A percentile compares a stretch with the other conserved stretches of the same genome.
phyloP scores from a whole-genome alignment of 2,888 invertebrate species.

The Neuroscelio doddi region DNA sequence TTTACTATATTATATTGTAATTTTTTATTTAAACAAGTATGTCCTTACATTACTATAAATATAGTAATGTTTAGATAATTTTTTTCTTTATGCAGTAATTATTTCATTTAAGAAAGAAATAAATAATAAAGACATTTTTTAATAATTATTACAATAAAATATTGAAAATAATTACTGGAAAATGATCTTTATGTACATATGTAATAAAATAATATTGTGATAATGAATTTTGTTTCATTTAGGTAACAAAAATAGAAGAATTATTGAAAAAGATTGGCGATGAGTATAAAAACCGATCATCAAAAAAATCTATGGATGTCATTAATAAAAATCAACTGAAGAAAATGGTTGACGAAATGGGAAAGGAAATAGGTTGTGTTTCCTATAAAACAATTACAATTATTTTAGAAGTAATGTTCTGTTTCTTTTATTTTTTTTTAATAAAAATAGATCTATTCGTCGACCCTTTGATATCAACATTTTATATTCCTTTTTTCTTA shows the following conservation, averaged over 20 bases:
- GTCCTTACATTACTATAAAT: too few relatives aligned
- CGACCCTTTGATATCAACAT: background rate
- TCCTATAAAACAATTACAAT: background rate
- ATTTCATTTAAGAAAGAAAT: too few relatives aligned
- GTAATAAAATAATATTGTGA: background rate
- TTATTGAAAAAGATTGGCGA: constrained; percentile 79
- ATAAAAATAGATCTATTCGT: too few relatives aligned
- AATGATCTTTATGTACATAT: too few relatives aligned
- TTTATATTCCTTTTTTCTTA: too few relatives aligned
- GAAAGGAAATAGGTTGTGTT: constrained; percentile 84
- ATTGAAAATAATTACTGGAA: too few relatives aligned
- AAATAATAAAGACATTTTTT: too few relatives aligned
- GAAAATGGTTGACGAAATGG: constrained; percentile 89
- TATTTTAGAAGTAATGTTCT: background rate
- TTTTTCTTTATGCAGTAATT: too few relatives aligned
- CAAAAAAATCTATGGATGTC: constrained; percentile 82
- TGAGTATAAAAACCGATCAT: constrained; percentile 80
- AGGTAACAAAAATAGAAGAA: constrained; percentile 76
- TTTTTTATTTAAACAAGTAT: too few relatives aligned
- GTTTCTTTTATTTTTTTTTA: background rate
- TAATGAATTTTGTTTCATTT: constrained; percentile 9
- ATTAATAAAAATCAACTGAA: constrained; percentile 83
- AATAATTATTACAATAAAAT: background rate
- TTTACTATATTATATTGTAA: too few relatives aligned
- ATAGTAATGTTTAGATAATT: too few relatives aligned